Evolutionary conservation across 2,888 invertebrate genomes (phyloP), one percentile per base, ranked within the genome.

Genomic region (Ectobius pallidus): DNA sequence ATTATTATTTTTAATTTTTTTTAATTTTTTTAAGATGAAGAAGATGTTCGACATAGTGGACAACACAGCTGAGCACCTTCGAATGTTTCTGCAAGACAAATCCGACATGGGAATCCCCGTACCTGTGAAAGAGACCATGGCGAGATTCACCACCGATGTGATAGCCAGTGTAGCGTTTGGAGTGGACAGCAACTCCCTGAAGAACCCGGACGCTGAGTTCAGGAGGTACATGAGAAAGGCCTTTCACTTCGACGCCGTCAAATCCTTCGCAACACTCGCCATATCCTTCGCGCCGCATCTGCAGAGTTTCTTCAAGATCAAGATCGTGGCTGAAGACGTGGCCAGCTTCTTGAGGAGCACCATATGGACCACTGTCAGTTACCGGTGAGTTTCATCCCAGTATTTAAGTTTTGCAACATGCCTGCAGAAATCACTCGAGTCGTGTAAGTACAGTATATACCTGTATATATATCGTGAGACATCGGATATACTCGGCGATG

Each of bases 141-240:
- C 87, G 4, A 86, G 86, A 76, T 88, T 87, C 77, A 85, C 87
- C 0, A 88, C 88, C 81, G 89, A 89, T 78, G 87, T 89, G 1
- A 87, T 89, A 32, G 88, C 87, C 0, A 86, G 85, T 68, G 86
- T 87, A 70, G 88, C 88, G 11, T 89, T 89, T 78, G 89, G 89
- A 25, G 82, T 89, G n/a, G 86, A 88, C 75, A 87, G 87, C 76
- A 86, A 89, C 77, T 86, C 86, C 34, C 86, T 89, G 77, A 82
- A 84, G 55, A 84, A 87, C 79, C 83, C 85, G 0, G 80, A 86
- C 63, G 86, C 87, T 0, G 86, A 87, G 77, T 88, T 89, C 79
- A 83, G 83, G 76, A 75, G 81, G 27, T 81, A 83, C 76, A 85
- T 85, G n/a, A 16, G 68, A 16, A 52, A 22, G 14, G 18, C 65